phyloP scores from a whole-genome alignment of 2,888 invertebrate genomes.

The Aspidiotus rigidus region DNA sequence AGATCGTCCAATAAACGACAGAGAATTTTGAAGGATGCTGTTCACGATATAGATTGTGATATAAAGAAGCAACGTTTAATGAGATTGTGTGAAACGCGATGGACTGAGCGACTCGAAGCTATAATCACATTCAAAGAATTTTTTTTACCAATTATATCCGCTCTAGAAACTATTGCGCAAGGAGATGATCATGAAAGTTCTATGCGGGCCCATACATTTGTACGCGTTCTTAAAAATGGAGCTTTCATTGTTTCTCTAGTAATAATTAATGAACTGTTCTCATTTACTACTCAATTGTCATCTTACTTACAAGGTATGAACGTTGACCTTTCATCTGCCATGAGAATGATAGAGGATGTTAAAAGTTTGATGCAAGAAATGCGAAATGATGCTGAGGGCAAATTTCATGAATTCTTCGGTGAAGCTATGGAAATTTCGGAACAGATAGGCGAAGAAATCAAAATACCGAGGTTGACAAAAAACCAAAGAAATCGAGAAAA shows the following conservation, averaged over 20 bases:
- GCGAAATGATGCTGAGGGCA: conserved; percentile 4
- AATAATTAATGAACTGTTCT: conserved; percentile 24
- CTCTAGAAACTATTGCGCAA: conserved; percentile 21
- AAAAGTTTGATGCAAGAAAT: conserved; percentile 13
- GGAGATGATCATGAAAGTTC: conserved; percentile 18
- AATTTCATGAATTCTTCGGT: conserved; percentile 26
- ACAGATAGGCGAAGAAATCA: conserved; percentile 26
- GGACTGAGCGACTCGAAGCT: conserved; percentile 33
- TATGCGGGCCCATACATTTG: conserved; percentile 26
- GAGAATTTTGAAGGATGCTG: conserved; percentile 10
- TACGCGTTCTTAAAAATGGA: conserved; percentile 29
- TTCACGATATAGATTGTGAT: conserved; percentile 12
- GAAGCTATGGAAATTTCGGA: not conserved
- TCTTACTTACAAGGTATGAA: conserved; percentile 14
- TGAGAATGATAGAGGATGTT: conserved; percentile 17
- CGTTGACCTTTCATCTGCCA: conserved; percentile 27
- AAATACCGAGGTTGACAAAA: conserved; percentile 15
- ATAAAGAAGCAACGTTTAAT: conserved; percentile 28
- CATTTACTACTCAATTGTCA: conserved; percentile 21
- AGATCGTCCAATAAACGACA: conserved; percentile 11
- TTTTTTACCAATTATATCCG: conserved; percentile 9
- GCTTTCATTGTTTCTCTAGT: conserved; percentile 29
- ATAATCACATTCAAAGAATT: too few relatives aligned
- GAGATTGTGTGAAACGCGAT: conserved; percentile 33
- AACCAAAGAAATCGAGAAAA: conserved; percentile 13